phyloP scores from a whole-genome alignment of 2,113 vertebrate genomes.

The Macheiramphus alcinus region DNA sequence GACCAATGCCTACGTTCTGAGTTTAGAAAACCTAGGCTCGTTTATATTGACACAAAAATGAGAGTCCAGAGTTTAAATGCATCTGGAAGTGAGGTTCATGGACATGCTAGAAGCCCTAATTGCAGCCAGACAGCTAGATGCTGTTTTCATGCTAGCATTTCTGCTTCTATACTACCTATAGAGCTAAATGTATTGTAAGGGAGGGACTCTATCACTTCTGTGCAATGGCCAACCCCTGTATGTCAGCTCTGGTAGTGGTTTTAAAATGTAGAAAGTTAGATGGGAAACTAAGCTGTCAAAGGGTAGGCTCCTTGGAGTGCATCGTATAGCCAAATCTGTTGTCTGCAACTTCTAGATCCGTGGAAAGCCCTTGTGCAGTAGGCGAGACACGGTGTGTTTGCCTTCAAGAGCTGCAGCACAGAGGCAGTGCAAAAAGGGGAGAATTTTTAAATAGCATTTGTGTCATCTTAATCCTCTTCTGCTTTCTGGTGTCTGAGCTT shows the following conservation, averaged over 20 bases:
- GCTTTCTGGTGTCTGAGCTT: background rate
- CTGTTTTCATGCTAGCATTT: background rate
- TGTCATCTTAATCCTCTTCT: background rate
- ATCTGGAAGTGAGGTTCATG: background rate
- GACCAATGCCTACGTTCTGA: background rate
- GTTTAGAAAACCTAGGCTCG: background rate
- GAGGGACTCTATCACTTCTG: background rate
- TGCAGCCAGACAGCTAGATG: background rate
- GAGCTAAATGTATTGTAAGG: background rate
- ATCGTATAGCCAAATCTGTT: background rate
- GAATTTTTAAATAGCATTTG: background rate
- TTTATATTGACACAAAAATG: background rate
- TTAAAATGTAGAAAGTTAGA: background rate
- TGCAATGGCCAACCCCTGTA: too few species aligned
- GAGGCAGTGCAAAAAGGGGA: background rate
- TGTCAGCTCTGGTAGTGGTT: background rate
- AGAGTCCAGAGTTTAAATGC: background rate
- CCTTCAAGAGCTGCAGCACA: background rate
- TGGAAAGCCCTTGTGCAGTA: background rate
- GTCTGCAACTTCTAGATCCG: background rate
- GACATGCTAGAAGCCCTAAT: background rate
- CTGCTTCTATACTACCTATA: background rate
- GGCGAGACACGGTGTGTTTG: background rate
- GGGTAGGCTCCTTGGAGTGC: background rate
- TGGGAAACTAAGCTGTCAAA: background rate